These are phyloP conservation scores for Pantelozetes paolii DNA, from an alignment of 2,888 invertebrate species.

Conservation along the genomic window DNA sequence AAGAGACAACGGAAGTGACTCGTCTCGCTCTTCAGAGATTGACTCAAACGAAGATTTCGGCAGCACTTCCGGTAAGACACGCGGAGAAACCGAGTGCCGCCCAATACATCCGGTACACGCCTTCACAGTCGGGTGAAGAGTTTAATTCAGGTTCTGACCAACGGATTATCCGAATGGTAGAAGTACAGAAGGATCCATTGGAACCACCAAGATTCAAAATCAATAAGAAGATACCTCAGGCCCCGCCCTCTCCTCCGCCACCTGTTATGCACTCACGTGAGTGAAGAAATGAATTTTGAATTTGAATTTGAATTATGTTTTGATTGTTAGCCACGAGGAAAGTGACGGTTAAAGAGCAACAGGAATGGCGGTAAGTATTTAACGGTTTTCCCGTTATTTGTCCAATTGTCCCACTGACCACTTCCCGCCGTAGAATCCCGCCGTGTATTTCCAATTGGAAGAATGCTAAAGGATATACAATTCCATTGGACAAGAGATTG, in stretches of 20 bases:
- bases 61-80: conserved; percentile 92
- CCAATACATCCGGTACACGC: conserved; percentile 92
- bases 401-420: too few species aligned
- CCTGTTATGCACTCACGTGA: conserved; percentile 98
- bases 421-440: too few species aligned
- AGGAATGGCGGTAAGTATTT: conserved; percentile 99
- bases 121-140: conserved; percentile 88
- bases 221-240: conserved; percentile 97
- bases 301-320: too few species aligned
- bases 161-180: conserved; percentile 90
- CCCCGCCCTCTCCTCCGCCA: conserved; percentile 97
- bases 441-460: conserved; percentile 99
- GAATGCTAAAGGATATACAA: conserved; percentile 94
- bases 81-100: conserved; percentile 86
- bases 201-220: conserved; percentile 96
- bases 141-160: conserved; percentile 98
- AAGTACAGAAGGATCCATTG: conserved; percentile 93
- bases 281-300: too few species aligned
- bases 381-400: too few species aligned
- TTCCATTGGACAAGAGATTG: conserved; percentile 92
- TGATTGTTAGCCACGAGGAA: conserved; percentile 93
- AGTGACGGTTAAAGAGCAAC: conserved; percentile 96
- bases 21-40: conserved; percentile 80
- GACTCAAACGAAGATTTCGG: conserved; percentile 82
- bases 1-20: conserved; percentile 84